phyloP scores from a whole-genome alignment of 2,113 vertebrate genomes.

The Aphyosemion australe region DNA sequence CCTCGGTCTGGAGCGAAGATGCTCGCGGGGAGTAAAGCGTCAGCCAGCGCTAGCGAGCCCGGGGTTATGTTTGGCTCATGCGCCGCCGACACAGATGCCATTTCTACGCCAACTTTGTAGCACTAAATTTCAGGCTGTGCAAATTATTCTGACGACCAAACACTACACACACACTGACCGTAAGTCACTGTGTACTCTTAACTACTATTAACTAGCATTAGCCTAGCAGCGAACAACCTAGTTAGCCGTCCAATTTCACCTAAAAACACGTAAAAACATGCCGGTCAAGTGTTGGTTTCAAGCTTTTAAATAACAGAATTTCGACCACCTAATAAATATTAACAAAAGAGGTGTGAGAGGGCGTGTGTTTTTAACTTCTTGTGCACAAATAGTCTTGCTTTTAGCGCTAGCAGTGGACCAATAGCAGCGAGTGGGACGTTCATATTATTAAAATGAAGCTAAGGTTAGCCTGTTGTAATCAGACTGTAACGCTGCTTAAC shows the following conservation, averaged over 20 bases:
- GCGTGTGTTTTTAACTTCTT: background rate
- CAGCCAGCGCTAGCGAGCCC: slow-evolving; percentile 66
- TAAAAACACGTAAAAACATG: background rate
- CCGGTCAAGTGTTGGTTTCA: background rate
- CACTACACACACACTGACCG: background rate
- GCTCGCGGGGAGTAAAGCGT: slow-evolving; percentile 87
- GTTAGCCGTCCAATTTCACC: background rate
- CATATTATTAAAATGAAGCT: slow-evolving; percentile 52
- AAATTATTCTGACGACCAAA: slow-evolving; percentile 37
- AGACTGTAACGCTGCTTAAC: slow-evolving; percentile 8
- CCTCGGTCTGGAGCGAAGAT: slow-evolving; percentile 90
- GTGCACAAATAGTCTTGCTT: slow-evolving; percentile 39
- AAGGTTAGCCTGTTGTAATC: too few relatives aligned
- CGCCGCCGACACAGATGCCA: slow-evolving; percentile 76
- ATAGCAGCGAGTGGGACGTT: slow-evolving; percentile 47
- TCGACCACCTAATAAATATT: slow-evolving; percentile 35
- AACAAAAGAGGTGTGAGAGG: slow-evolving; percentile 13
- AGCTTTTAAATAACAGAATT: slow-evolving; percentile 21
- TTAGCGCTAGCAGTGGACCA: slow-evolving; percentile 24
- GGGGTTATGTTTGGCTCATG: slow-evolving; percentile 68
- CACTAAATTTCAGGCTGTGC: slow-evolving; percentile 12
- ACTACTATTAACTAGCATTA: background rate
- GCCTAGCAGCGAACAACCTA: background rate
- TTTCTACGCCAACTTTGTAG: slow-evolving; percentile 47
- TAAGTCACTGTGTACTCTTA: too few relatives aligned